These are phyloP conservation scores for Stegodyphus mimosarum DNA, from an alignment of 1,140 invertebrate species.

Conservation along the genomic window DNA sequence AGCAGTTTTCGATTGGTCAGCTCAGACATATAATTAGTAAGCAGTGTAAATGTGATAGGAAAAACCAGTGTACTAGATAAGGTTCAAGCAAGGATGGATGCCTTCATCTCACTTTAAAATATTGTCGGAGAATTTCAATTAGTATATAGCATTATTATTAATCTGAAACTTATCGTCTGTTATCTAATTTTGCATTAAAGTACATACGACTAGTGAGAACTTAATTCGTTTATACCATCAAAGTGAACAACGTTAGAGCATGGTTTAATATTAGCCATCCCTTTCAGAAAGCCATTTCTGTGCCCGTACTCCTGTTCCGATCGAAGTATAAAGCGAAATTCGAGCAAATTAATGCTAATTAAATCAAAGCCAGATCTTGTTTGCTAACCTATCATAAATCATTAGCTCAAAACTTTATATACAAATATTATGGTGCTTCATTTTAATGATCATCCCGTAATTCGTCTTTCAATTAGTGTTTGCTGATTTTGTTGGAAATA, in stretches of 20 bases:
- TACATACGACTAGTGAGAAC: no score
- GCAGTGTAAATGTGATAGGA: no score
- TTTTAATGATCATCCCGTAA: slow-evolving; percentile 19
- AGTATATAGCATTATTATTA: no score
- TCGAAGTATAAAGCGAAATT: slow-evolving; percentile 30
- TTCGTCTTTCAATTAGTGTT: slow-evolving; percentile 49
- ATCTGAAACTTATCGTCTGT: no score
- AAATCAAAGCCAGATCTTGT: slow-evolving; percentile 25
- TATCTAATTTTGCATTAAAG: no score
- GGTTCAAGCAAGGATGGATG: no score
- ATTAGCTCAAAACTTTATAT: slow-evolving; percentile 21
- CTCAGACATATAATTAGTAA: no score
- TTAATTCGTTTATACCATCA: no score
- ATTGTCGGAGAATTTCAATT: no score
- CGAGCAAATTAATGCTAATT: slow-evolving; percentile 13
- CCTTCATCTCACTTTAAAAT: no score
- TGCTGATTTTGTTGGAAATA: slow-evolving; percentile 30
- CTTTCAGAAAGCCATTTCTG: slow-evolving; percentile 1
- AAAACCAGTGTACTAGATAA: no score
- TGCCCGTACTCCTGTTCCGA: slow-evolving; percentile 1
- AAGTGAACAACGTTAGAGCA: neutral
- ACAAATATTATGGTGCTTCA: slow-evolving; percentile 19
- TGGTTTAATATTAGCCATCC: neutral
- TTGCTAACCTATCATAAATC: slow-evolving; percentile 36
- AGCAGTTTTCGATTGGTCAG: no score